A percentile compares a stretch with the other conserved stretches of the same genome.
These are phyloP conservation scores for Champsocephalus gunnari DNA, from an alignment of 2,797 vertebrate genomes.

Conservation along the genomic window DNA sequence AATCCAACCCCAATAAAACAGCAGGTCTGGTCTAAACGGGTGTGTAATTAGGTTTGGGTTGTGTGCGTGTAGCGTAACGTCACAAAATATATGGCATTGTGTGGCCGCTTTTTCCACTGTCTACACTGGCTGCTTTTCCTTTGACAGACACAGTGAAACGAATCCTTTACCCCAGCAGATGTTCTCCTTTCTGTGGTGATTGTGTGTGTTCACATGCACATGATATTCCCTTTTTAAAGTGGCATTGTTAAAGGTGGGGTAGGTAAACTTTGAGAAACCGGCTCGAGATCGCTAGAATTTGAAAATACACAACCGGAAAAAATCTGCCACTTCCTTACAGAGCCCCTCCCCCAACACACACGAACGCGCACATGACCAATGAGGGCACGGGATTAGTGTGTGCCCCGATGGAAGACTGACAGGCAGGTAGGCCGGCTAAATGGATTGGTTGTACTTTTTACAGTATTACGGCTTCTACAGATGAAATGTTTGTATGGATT, in stretches of 20 bases:
- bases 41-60: background rate
- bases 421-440: too few species aligned
- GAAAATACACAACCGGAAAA: too few species aligned
- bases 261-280: too few species aligned
- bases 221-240: background rate
- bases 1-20: background rate
- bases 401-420: too few species aligned
- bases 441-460: too few species aligned
- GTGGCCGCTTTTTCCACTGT: constrained; percentile 30
- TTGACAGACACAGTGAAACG: constrained; percentile 3
- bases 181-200: background rate
- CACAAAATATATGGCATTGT: background rate
- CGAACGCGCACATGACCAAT: too few species aligned
- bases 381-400: too few species aligned
- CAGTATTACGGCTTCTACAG: too few species aligned
- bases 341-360: too few species aligned
- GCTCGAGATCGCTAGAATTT: too few species aligned
- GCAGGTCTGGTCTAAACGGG: background rate
- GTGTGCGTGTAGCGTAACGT: constrained; percentile 5
- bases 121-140: background rate
- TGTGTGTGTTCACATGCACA: constrained; percentile 1
- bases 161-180: constrained; percentile 6
- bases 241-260: background rate
- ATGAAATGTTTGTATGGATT: too few species aligned
- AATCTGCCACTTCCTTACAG: too few species aligned